Conservation (phyloP, 2,888 invertebrate species). For the Rhogogaster chlorosoma region DNA sequence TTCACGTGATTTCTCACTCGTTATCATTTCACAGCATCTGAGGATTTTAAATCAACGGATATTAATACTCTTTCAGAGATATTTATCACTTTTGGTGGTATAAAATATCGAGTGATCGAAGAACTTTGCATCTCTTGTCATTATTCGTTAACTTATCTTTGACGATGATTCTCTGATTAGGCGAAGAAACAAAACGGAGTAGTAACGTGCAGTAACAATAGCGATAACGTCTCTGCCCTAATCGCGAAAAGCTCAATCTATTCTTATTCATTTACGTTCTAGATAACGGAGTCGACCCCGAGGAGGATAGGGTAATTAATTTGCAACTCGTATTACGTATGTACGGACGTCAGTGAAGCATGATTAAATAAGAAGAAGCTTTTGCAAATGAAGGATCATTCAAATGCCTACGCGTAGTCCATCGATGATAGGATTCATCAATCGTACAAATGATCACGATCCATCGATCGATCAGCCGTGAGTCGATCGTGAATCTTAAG, state of each 20-base stretch:
- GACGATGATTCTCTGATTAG: not conserved
- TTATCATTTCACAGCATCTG: slow-evolving; percentile 32
- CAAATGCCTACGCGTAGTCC: slow-evolving; percentile 30
- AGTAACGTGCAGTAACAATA: not conserved
- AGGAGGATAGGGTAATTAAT: slow-evolving; percentile 6
- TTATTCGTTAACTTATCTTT: not conserved
- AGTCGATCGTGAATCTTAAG: slow-evolving; percentile 50
- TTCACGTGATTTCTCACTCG: slow-evolving; percentile 19
- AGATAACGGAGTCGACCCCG: not conserved
- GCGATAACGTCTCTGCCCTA: not conserved
- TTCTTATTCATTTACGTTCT: not conserved
- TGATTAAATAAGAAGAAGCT: not conserved
- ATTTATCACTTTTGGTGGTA: not conserved
- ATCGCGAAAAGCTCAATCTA: not conserved
- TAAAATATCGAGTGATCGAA: not conserved
- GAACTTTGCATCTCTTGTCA: not conserved
- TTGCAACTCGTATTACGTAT: not conserved
- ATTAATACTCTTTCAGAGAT: not conserved
- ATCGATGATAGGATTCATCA: slow-evolving; percentile 32
- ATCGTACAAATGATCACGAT: slow-evolving; percentile 53
- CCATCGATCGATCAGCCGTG: slow-evolving; percentile 56
- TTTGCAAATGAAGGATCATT: slow-evolving; percentile 19
- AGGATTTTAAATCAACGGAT: slow-evolving; percentile 18
- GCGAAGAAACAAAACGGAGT: not conserved
- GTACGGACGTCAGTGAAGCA: not conserved